Evolutionary conservation across 2,888 invertebrate genomes (phyloP).

Genomic region (Synanthedon vespiformis): DNA sequence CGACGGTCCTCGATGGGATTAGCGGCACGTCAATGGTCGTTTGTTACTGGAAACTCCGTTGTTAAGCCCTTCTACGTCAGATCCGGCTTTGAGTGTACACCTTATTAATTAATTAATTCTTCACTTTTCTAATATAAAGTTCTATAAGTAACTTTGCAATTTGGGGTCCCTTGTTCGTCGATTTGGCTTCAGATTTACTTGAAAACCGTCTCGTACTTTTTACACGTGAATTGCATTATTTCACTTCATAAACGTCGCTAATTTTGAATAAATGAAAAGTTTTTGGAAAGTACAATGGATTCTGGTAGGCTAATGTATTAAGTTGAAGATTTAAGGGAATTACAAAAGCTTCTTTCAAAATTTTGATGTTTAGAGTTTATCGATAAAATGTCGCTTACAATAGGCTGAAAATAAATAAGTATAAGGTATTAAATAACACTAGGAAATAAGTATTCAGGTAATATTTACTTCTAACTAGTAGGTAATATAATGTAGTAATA

Average conservation of each 20-base stretch:
- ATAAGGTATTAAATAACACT: too few relatives aligned
- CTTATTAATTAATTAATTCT: slow-evolving; percentile 56
- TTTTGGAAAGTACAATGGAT: too few relatives aligned
- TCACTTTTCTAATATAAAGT: slow-evolving; percentile 33
- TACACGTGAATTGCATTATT: not conserved
- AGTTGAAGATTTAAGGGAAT: too few relatives aligned
- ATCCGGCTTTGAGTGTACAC: slow-evolving; percentile 43
- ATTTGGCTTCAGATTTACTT: slow-evolving; percentile 5
- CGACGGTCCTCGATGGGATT: slow-evolving; percentile 36
- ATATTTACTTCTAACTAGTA: too few relatives aligned
- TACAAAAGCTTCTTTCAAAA: too few relatives aligned
- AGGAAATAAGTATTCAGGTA: too few relatives aligned
- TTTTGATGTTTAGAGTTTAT: too few relatives aligned
- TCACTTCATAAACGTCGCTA: not conserved
- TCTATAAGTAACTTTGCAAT: slow-evolving; percentile 20
- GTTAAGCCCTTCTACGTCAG: slow-evolving; percentile 43
- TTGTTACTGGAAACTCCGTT: slow-evolving; percentile 32
- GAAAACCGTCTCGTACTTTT: not conserved
- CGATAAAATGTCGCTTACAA: too few relatives aligned
- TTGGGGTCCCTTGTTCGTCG: slow-evolving; percentile 19
- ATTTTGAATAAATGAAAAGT: too few relatives aligned
- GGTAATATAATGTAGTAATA: too few relatives aligned
- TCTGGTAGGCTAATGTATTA: too few relatives aligned
- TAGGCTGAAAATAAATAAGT: too few relatives aligned
- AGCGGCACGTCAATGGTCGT: slow-evolving; percentile 29